These are phyloP conservation scores for Drosophila pullipes DNA, from an alignment of 2,888 invertebrate species.

Conservation along the genomic window DNA sequence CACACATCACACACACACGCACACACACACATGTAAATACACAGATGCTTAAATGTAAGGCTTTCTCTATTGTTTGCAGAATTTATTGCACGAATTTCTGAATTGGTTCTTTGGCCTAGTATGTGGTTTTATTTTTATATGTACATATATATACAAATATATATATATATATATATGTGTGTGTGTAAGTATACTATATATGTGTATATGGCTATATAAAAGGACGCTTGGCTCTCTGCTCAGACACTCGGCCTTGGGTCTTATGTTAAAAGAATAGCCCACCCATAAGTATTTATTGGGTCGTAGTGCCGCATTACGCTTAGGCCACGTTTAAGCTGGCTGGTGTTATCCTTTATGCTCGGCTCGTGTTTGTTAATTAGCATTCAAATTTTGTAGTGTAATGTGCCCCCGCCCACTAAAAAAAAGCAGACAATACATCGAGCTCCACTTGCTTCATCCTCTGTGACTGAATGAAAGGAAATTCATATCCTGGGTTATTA, in stretches of 20 bases:
- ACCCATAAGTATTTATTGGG: slow-evolving; percentile 59
- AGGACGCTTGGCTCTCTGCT: slow-evolving; percentile 17
- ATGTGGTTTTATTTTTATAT: slow-evolving; percentile 67
- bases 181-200: background rate
- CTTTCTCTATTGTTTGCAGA: slow-evolving; percentile 72
- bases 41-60: slow-evolving; percentile 48
- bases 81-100: slow-evolving; percentile 79
- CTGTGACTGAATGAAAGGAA: slow-evolving; percentile 2
- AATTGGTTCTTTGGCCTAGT: slow-evolving; percentile 71
- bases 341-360: slow-evolving; percentile 55
- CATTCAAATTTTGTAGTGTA: slow-evolving; percentile 26
- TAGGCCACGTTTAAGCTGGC: slow-evolving; percentile 2
- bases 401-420: background rate
- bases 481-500: slow-evolving; percentile 37
- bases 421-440: background rate
- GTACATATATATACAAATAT: slow-evolving; percentile 9
- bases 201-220: slow-evolving; percentile 27
- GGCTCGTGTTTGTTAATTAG: slow-evolving; percentile 60
- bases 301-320: slow-evolving; percentile 27
- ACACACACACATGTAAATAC: slow-evolving; percentile 6
- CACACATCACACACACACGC: slow-evolving; percentile 6
- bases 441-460: background rate
- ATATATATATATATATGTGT: background rate
- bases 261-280: slow-evolving; percentile 64
- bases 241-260: slow-evolving; percentile 57